phyloP scores from a whole-genome alignment of 2,797 vertebrate species.

The Argya squamiceps region DNA sequence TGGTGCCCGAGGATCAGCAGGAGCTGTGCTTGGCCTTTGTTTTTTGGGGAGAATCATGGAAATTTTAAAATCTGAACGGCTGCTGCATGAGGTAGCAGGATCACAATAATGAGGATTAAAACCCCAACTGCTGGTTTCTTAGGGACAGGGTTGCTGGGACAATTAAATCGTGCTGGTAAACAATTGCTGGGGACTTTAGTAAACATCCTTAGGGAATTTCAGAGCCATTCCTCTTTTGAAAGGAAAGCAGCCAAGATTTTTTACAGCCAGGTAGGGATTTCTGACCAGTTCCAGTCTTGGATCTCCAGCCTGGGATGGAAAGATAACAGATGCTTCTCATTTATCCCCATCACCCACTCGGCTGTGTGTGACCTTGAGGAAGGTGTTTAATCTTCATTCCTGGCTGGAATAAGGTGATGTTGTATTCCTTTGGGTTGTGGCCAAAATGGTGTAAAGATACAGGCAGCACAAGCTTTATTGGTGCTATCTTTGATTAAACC shows the following conservation, averaged over 20 bases:
- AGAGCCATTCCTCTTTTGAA: neutral
- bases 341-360: neutral
- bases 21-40: fast-evolving
- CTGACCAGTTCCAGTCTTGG: neutral
- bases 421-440: neutral
- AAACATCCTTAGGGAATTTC: neutral
- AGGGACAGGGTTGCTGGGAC: neutral
- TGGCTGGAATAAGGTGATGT: neutral
- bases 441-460: neutral
- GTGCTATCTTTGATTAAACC: neutral
- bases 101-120: neutral
- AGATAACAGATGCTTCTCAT: neutral
- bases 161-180: neutral
- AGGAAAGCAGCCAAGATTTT: neutral
- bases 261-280: neutral
- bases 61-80: neutral
- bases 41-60: neutral
- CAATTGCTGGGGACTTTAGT: neutral
- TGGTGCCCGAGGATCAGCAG: fast-evolving
- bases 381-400: neutral
- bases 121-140: neutral
- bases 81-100: neutral
- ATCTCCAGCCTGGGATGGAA: neutral
- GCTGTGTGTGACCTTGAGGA: neutral
- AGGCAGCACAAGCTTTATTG: neutral